A percentile compares a stretch with the other conserved stretches of the same genome.
phyloP scores from a whole-genome alignment of 2,888 invertebrate genomes.

The Ormia ochracea region DNA sequence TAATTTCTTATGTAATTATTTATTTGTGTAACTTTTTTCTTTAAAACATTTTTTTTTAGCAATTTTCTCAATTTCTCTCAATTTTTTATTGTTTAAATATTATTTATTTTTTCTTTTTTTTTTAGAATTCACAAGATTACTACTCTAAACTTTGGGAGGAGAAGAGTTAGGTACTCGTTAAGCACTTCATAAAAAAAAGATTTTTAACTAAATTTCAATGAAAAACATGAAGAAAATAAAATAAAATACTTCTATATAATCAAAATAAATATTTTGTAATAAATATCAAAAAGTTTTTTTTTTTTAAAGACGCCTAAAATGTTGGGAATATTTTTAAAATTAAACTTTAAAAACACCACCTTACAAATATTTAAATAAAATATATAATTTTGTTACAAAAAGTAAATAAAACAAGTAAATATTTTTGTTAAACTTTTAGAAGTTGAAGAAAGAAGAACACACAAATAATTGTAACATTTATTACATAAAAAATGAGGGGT shows the following conservation, averaged over 20 bases:
- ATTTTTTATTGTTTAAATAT: not conserved
- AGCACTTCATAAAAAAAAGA: slow-evolving; percentile 41
- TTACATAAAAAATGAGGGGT: slow-evolving; percentile 3
- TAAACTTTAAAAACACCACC: slow-evolving; percentile 57
- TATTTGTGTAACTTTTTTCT: too few relatives aligned
- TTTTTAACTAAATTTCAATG: slow-evolving; percentile 34
- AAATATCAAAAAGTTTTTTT: slow-evolving; percentile 20
- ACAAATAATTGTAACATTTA: slow-evolving; percentile 29
- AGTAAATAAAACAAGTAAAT: slow-evolving; percentile 43
- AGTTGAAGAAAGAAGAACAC: slow-evolving; percentile 40
- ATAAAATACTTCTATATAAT: slow-evolving; percentile 33
- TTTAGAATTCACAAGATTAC: slow-evolving; percentile 74
- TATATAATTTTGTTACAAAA: slow-evolving; percentile 40
- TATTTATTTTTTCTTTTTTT: slow-evolving; percentile 19
- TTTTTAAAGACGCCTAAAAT: slow-evolving; percentile 42
- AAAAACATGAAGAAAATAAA: slow-evolving; percentile 13
- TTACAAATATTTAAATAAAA: slow-evolving; percentile 28
- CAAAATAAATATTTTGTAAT: slow-evolving; percentile 50
- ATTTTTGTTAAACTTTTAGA: slow-evolving; percentile 63
- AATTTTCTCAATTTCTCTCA: not conserved
- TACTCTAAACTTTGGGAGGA: slow-evolving; percentile 69
- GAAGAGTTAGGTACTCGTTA: slow-evolving; percentile 14
- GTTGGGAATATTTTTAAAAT: slow-evolving; percentile 44
- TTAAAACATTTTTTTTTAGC: too few relatives aligned
- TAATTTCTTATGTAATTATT: too few relatives aligned